Percentiles rank a stretch among this genome's conserved stretches.
Evolutionary conservation across 1,140 invertebrate genomes (phyloP).

Genomic region (Oryctes rhinoceros): DNA sequence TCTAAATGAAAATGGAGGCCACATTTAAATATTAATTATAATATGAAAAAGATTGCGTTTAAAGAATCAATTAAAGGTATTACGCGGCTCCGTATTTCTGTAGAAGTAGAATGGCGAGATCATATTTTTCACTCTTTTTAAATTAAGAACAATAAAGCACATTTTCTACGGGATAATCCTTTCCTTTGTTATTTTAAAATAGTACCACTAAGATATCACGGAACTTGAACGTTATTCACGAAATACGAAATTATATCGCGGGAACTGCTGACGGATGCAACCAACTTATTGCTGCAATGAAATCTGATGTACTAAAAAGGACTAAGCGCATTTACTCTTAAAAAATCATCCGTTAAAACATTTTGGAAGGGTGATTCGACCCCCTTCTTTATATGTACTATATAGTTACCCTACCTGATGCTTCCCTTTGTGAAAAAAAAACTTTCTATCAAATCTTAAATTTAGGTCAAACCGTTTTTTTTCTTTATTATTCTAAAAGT

Average conservation of each 20-base stretch:
- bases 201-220: too few relatives aligned
- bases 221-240: not conserved
- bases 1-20: constrained; percentile 23
- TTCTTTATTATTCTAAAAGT: not conserved
- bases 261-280: not conserved
- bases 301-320: constrained; percentile 11
- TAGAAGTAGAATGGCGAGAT: too few relatives aligned
- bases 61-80: too few relatives aligned
- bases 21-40: constrained; percentile 28
- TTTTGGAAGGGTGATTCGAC: constrained; percentile 30
- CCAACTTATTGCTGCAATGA: not conserved
- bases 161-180: too few relatives aligned
- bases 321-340: constrained; percentile 22
- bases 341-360: constrained; percentile 32
- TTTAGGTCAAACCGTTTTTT: constrained; percentile 16
- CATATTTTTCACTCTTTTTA: too few relatives aligned
- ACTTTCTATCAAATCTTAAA: constrained; percentile 34
- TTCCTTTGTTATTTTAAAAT: too few relatives aligned
- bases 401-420: constrained; percentile 30
- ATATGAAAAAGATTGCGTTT: not conserved
- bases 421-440: constrained; percentile 20
- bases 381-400: constrained; percentile 15
- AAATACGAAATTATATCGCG: not conserved
- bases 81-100: too few relatives aligned
- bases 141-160: too few relatives aligned